A percentile compares a stretch with the other conserved stretches of the same genome.
These are phyloP conservation scores for Calycopis cecrops DNA, from an alignment of 1,140 invertebrate species.

Conservation along the genomic window DNA sequence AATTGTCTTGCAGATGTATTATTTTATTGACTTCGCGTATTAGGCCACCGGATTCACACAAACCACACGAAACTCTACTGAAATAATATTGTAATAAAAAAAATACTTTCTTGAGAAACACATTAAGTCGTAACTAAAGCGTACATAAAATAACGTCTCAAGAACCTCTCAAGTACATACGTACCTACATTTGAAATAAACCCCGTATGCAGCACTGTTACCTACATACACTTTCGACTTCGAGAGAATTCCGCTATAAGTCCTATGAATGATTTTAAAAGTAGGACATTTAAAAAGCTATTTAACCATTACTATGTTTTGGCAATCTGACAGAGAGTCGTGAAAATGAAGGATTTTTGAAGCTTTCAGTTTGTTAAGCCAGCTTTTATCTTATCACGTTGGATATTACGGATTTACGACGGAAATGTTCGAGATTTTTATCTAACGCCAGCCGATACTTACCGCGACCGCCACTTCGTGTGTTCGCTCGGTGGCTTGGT, in stretches of 20 bases:
- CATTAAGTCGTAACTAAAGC: no score
- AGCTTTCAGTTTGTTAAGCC: not conserved
- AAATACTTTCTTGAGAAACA: no score
- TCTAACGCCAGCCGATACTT: not conserved
- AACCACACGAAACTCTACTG: no score
- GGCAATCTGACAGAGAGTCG: conserved; percentile 7
- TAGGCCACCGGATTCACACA: no score
- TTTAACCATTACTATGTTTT: conserved; percentile 10
- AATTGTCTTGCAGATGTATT: no score
- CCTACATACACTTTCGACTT: not conserved
- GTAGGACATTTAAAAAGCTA: conserved; percentile 1
- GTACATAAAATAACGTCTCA: conserved; percentile 3
- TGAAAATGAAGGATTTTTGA: not conserved
- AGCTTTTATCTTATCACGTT: conserved; percentile 10
- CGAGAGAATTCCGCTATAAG: not conserved
- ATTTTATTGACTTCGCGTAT: no score
- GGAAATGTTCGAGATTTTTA: not conserved
- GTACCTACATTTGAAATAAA: not conserved
- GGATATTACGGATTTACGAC: not conserved
- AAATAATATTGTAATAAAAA: no score
- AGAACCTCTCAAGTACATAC: not conserved
- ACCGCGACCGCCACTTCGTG: not conserved
- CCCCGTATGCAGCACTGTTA: not conserved
- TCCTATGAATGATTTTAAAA: not conserved
- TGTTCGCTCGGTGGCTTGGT: no score